Conservation (phyloP, 2,888 invertebrate genomes). For the Rotaria macrura region DNA sequence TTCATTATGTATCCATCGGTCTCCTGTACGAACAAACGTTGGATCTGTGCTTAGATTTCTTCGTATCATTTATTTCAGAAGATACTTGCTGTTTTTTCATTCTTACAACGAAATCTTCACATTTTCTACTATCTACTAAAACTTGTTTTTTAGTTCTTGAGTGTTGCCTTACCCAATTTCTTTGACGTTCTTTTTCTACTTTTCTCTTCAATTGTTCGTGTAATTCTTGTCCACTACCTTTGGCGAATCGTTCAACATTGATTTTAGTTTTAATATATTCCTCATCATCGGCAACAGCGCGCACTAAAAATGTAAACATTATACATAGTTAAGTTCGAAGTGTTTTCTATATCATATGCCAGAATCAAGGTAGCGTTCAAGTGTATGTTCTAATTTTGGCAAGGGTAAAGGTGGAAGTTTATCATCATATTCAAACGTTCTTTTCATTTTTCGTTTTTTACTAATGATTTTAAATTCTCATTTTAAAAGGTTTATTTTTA, state of each 20-base stretch:
- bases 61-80: too few species aligned
- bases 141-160: neutral
- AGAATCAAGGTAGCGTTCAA: slow-evolving; percentile 54
- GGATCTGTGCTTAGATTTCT: too few species aligned
- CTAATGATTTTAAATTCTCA: too few species aligned
- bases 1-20: too few species aligned
- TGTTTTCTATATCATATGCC: slow-evolving; percentile 38
- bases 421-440: slow-evolving; percentile 55
- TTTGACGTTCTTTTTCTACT: slow-evolving; percentile 47
- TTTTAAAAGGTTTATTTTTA: too few species aligned
- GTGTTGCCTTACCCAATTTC: slow-evolving; percentile 53
- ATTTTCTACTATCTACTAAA: too few species aligned
- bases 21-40: too few species aligned
- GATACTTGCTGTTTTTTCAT: too few species aligned
- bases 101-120: too few species aligned
- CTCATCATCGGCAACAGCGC: slow-evolving; percentile 51
- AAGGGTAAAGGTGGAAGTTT: slow-evolving; percentile 54
- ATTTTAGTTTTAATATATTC: slow-evolving; percentile 51
- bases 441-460: slow-evolving; percentile 33
- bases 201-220: slow-evolving; percentile 48
- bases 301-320: slow-evolving; percentile 38
- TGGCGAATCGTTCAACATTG: slow-evolving; percentile 53
- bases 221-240: slow-evolving; percentile 52
- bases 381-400: slow-evolving; percentile 53
- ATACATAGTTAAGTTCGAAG: neutral